Evolutionary conservation across 2,113 vertebrate genomes (phyloP), one percentile per base, ranked within the genome.

Genomic region (Pituophis catenifer): DNA sequence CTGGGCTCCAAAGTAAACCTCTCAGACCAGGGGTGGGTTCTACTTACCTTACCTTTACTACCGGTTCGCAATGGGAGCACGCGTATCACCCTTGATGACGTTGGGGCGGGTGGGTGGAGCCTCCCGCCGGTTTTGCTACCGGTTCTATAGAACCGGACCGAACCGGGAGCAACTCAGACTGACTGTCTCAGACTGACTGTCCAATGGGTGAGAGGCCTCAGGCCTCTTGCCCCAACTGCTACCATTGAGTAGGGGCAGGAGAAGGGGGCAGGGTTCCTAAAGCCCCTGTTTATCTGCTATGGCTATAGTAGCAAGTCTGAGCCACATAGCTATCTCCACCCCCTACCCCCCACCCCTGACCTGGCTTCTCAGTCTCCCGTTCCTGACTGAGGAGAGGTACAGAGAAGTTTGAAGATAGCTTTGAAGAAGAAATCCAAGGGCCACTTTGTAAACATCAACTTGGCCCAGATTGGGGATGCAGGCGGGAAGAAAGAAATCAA

Each of bases 271-370:
- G 62, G 4, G 9, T 12, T 81, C 70, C 15, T 38, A 81, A 21
- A 38, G 17, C 7, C 3, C 17, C 70, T 9, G 3, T 38, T 81
- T 38, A 19, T 38, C 33, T 21, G 70, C 33, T 38, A 38, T 21
- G 17, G 70, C 17, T 38, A 4, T 17, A 81, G 17, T 9, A 44
- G 33, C 70, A 81, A 8, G 33, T 33, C n/a, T 81, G 70, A 81
- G 70, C 15, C 33, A 15, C 33, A 8, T 81, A 81, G 33, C n/a
- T 38, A 38, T 38, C 33, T 81, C 33, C 70, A 2, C n/a, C 15
- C 13, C 0, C 26, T 21, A 6, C 1, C 57, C 2, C 58, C 24
- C 23, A 0, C 58, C 12, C 12, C 3, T 3, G 8, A 3, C 26
- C 59, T 8, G 0, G 15, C 70, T 81, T 81, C 33, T 44, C 33